Evolutionary conservation across 2,888 invertebrate species (phyloP), one percentile per base, ranked within the genome.

Genomic region (Stenolophus ochropezus): DNA sequence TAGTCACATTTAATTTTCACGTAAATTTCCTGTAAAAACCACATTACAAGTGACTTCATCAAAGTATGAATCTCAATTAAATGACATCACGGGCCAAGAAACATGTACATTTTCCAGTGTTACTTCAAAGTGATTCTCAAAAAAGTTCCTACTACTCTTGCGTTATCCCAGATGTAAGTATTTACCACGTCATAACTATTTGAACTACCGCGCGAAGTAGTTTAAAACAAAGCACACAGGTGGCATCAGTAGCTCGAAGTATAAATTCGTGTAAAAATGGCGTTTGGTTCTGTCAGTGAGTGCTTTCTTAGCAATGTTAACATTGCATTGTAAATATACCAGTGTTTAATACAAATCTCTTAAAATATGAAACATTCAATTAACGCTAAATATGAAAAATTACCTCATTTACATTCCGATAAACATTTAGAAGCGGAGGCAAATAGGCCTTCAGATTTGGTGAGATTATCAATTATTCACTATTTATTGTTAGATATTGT

Each of bases 371-470:
- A 89, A 88, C 88, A 88, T 84, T 85, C 87, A 81, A 87, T 87
- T 80, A 88, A 87, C 84, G 86, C 87, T 47, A 89, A 88, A 85
- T 89, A 89, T 86, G 89, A 89, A 84, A 89, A 89, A 85, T 84
- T 89, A 83, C 86, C 88, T 51, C 88, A 88, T 82, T 83, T 83
- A 85, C 86, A 87, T 85, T 85, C 87, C 82, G 86, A 86, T 81
- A 86, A 86, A 83, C 87, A 87, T 83, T 73, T 86, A 84, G 87
- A 86, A 82, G 85, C 84, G 74, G 85, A 85, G 82, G 84, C 85
- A n/a, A 81, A 85, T 81, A 84, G 84, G 71, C 84, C 81, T 75
- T 82, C 84, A 76, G 84, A 84, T 83, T 84, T 85, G 85, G 87
- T 87, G 84, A 87, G 87, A 33, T n/a, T 20, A 23, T 14, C 61